Percentiles rank a stretch among this genome's conserved stretches.
Conservation (phyloP, 2,113 vertebrate species). For the Ictidomys tridecemlineatus region DNA sequence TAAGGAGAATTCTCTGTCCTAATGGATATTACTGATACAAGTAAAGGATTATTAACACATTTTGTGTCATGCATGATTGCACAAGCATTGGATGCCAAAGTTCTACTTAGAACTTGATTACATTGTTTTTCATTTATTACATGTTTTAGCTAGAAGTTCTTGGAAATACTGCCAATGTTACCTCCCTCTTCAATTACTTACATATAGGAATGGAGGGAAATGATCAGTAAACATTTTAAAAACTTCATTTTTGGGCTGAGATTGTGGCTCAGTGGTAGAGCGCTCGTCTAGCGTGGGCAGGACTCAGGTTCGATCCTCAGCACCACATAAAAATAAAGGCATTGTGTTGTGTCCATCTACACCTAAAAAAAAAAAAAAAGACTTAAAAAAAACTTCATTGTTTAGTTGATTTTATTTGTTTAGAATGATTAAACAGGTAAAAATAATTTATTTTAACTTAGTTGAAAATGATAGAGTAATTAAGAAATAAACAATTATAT, state of each 20-base stretch:
- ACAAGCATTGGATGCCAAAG: not conserved
- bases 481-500: not conserved
- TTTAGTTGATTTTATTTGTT: constrained; percentile 18
- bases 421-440: not conserved
- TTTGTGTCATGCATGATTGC: not conserved
- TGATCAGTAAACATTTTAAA: not conserved
- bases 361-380: too few species aligned
- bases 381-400: not conserved
- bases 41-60: not conserved
- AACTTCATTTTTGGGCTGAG: not conserved
- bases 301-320: too few species aligned
- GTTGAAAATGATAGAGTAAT: not conserved
- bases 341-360: too few species aligned
- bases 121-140: not conserved
- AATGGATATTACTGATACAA: not conserved
- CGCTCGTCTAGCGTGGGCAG: too few species aligned
- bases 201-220: constrained; percentile 24
- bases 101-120: not conserved
- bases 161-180: not conserved
- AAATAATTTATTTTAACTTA: constrained; percentile 16
- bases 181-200: not conserved
- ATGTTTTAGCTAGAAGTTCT: not conserved
- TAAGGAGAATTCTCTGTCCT: not conserved
- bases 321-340: too few species aligned
- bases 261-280: too few species aligned